Percentiles rank a stretch among this genome's conserved stretches.
Conservation (phyloP, 2,797 vertebrate species). For the Pipistrellus pygmaeus region DNA sequence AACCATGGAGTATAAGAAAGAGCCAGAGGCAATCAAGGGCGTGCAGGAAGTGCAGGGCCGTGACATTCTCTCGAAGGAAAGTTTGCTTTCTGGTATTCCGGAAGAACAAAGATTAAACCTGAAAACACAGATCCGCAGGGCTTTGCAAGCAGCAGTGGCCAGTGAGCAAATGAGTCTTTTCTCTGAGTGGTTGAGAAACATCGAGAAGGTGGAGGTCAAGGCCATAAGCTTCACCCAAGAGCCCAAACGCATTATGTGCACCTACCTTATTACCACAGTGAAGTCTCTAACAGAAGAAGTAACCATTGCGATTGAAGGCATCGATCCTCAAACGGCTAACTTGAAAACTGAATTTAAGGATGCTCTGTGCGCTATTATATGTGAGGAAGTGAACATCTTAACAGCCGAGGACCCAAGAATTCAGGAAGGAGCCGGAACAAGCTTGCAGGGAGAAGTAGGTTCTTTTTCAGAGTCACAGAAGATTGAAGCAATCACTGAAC, state of each 20-base stretch:
- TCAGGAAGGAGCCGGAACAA: slow-evolving; percentile 81
- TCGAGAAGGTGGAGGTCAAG: slow-evolving; percentile 90
- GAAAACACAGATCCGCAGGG: slow-evolving; percentile 90
- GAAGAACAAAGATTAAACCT: slow-evolving; percentile 89
- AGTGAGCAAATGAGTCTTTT: slow-evolving; percentile 90
- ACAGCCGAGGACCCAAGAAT: slow-evolving; percentile 89
- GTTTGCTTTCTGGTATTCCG: slow-evolving; percentile 88
- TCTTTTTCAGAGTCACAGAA: slow-evolving; percentile 78
- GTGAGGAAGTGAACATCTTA: slow-evolving; percentile 90
- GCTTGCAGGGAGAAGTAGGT: slow-evolving; percentile 84
- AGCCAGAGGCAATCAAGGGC: slow-evolving; percentile 85
- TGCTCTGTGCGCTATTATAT: slow-evolving; percentile 92
- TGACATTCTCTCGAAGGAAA: slow-evolving; percentile 90
- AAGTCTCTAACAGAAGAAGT: slow-evolving; percentile 90
- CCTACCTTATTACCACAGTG: slow-evolving; percentile 91
- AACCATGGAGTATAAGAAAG: slow-evolving; percentile 81
- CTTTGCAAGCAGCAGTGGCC: slow-evolving; percentile 91
- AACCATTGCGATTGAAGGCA: slow-evolving; percentile 90
- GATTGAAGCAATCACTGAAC: slow-evolving; percentile 80
- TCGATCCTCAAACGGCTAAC: slow-evolving; percentile 91
- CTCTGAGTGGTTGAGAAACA: slow-evolving; percentile 90
- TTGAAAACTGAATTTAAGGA: slow-evolving; percentile 92
- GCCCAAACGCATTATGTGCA: slow-evolving; percentile 89
- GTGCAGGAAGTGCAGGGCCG: slow-evolving; percentile 87
- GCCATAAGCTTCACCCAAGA: slow-evolving; percentile 91